Conservation (phyloP, 2,797 vertebrate genomes). For the Anabas testudineus region DNA sequence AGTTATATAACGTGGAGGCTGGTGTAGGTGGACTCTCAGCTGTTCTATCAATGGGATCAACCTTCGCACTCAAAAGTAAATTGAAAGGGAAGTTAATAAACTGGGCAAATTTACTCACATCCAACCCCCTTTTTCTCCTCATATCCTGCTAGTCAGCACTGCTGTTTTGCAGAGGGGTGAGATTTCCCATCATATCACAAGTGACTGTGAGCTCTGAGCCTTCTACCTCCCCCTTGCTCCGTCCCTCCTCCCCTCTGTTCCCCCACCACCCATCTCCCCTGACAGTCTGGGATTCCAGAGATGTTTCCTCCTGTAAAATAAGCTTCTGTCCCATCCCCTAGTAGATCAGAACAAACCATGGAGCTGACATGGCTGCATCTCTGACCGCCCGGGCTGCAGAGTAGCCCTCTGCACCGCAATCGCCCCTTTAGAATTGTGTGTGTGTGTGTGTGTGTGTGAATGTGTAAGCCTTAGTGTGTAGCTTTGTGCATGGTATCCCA, state of each 20-base stretch:
- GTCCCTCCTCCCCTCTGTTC: constrained; percentile 32
- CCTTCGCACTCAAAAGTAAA: background rate
- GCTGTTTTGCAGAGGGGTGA: constrained; percentile 47
- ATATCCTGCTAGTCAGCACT: constrained; percentile 6
- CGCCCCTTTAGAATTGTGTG: constrained; percentile 51
- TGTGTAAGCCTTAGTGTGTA: constrained; percentile 47
- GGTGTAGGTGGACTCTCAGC: constrained; percentile 21
- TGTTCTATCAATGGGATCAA: constrained; percentile 9
- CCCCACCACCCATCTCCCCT: constrained; percentile 70
- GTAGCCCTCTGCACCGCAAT: constrained; percentile 72
- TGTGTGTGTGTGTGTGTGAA: constrained; percentile 44
- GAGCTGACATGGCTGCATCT: constrained; percentile 74
- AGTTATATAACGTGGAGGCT: constrained; percentile 23
- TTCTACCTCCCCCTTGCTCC: constrained; percentile 18
- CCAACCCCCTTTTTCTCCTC: background rate
- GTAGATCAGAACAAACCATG: constrained; percentile 83
- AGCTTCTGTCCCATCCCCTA: constrained; percentile 64
- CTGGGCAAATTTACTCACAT: background rate
- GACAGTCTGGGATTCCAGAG: constrained; percentile 89
- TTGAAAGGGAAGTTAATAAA: background rate
- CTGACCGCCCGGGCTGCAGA: constrained; percentile 75
- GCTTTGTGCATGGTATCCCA: constrained; percentile 28
- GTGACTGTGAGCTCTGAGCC: constrained; percentile 54
- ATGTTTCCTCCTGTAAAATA: constrained; percentile 88
- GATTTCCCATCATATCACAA: constrained; percentile 72